Conservation (phyloP, 1,140 invertebrate species). For the Schlechtendalia chinensis region DNA sequence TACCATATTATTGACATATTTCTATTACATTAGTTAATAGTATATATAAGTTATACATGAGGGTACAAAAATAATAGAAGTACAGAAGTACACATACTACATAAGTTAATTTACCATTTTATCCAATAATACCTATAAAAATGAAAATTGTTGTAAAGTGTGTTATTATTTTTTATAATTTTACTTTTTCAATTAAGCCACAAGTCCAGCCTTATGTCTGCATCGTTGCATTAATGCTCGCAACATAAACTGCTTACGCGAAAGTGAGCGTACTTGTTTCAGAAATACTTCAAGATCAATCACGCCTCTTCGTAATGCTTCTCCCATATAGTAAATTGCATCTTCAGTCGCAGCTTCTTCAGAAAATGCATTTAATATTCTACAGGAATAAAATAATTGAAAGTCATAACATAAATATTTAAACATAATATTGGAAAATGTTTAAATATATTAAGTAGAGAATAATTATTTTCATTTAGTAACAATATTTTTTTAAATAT, state of each 20-base stretch:
- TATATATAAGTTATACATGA: constrained; percentile 2
- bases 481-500: too few species aligned
- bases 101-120: background rate
- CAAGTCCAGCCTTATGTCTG: constrained; percentile 88
- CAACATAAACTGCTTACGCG: constrained; percentile 92
- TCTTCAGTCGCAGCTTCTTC: constrained; percentile 98
- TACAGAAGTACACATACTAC: background rate
- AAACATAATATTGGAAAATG: too few species aligned
- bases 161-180: background rate
- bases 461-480: too few species aligned
- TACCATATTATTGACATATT: background rate
- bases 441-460: too few species aligned
- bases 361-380: constrained; percentile 90
- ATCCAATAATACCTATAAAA: background rate
- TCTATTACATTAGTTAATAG: background rate
- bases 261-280: constrained; percentile 92
- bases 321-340: constrained; percentile 97
- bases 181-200: constrained; percentile 45
- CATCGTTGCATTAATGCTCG: constrained; percentile 95
- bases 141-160: background rate
- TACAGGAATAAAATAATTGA: constrained; percentile 55
- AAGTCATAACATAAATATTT: background rate
- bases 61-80: background rate
- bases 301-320: constrained; percentile 86
- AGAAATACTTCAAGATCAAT: constrained; percentile 95